Evolutionary conservation across 2,113 vertebrate genomes (phyloP).

Genomic region (Calyptommatus sinebrachiatus): DNA sequence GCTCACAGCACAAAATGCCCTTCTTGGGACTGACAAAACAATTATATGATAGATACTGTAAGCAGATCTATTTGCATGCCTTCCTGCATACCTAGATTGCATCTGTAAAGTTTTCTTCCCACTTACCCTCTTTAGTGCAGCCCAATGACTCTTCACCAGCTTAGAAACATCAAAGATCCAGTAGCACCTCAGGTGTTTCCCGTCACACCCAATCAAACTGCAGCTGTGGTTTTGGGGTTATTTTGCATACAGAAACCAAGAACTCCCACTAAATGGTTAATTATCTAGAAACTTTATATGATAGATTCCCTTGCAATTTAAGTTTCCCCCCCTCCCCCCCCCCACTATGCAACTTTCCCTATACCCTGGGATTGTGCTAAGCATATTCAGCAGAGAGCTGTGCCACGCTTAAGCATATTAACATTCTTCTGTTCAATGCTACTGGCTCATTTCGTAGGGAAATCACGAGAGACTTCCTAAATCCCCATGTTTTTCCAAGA

Average conservation of each 20-base stretch:
- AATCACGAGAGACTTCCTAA: not conserved
- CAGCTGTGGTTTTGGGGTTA: no score
- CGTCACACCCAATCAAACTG: not conserved
- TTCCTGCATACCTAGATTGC: not conserved
- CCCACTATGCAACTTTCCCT: slow-evolving; percentile 29
- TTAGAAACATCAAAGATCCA: not conserved
- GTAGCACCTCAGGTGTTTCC: not conserved
- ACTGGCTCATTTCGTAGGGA: slow-evolving; percentile 40
- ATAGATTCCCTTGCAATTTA: not conserved
- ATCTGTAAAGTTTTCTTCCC: not conserved
- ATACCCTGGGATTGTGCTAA: slow-evolving; percentile 37
- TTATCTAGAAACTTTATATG: not conserved
- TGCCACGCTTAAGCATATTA: slow-evolving; percentile 45
- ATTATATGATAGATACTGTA: no score
- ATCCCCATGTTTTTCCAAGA: not conserved
- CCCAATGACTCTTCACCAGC: not conserved
- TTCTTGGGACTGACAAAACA: not conserved
- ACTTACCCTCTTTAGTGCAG: slow-evolving; percentile 14
- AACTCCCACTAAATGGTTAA: no score
- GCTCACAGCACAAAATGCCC: not conserved
- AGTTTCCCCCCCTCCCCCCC: not conserved
- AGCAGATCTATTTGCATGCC: not conserved
- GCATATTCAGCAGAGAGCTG: slow-evolving; percentile 28
- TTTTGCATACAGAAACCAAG: no score
- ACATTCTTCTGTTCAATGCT: slow-evolving; percentile 28